Conservation (phyloP, 37 sponge, comb jelly and placozoan genomes). For the Aphrocallistes beatrix region DNA sequence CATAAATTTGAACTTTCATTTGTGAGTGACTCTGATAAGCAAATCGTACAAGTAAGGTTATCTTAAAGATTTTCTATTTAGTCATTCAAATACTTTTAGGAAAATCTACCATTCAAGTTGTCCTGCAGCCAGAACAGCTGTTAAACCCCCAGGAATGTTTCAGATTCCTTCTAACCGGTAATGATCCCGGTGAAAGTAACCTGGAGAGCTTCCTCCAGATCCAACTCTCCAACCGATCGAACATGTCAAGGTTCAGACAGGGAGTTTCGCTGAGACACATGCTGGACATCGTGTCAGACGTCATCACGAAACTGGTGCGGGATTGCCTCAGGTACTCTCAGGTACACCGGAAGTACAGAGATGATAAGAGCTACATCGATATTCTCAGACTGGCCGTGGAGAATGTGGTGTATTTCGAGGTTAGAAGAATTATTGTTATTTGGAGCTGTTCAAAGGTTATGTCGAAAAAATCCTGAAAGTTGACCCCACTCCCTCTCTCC, state of each 20-base stretch:
- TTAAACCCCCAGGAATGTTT: background rate
- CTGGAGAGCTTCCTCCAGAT: background rate
- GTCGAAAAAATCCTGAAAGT: no score
- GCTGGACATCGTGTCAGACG: background rate
- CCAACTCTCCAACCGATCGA: background rate
- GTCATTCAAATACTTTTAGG: no score
- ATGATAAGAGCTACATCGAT: constrained; percentile 7
- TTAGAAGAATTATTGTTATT: no score
- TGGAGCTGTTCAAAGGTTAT: no score
- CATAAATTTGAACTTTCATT: no score
- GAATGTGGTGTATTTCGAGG: background rate
- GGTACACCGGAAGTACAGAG: background rate
- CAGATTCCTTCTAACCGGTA: background rate
- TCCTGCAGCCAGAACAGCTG: background rate
- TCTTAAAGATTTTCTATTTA: no score
- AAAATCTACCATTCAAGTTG: background rate
- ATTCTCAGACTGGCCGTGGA: background rate
- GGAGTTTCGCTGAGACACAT: background rate
- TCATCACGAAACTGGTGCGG: background rate
- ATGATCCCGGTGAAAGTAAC: background rate
- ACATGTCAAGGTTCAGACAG: background rate
- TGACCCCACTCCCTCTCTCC: no score
- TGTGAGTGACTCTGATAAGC: no score
- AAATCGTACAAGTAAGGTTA: no score
- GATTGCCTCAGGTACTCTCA: background rate